phyloP scores from a whole-genome alignment of 2,888 invertebrate species.

The Alsophila aescularia region DNA sequence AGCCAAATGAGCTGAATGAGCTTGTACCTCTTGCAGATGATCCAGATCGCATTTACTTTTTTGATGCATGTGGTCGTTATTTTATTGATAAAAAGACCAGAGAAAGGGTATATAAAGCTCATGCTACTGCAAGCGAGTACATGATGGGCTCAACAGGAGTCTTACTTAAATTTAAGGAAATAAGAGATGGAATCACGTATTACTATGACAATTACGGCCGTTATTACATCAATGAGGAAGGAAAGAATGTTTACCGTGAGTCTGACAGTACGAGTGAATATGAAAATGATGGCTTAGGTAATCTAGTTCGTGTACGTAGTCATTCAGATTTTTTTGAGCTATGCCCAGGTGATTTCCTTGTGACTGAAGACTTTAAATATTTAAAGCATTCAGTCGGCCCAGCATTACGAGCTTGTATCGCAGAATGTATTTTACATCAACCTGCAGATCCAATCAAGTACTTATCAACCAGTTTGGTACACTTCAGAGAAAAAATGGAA shows the following conservation, averaged over 20 bases:
- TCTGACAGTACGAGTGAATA: slow-evolving; percentile 70
- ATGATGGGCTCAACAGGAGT: slow-evolving; percentile 72
- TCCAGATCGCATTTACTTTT: slow-evolving; percentile 64
- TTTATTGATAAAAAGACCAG: slow-evolving; percentile 61
- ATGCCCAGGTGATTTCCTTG: slow-evolving; percentile 69
- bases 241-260: slow-evolving; percentile 75
- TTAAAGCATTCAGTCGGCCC: slow-evolving; percentile 67
- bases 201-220: slow-evolving; percentile 75
- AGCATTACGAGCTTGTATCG: slow-evolving; percentile 70
- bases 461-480: slow-evolving; percentile 62
- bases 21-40: slow-evolving; percentile 71
- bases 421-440: slow-evolving; percentile 69
- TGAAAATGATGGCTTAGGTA: slow-evolving; percentile 78
- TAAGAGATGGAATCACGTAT: slow-evolving; percentile 63
- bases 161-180: slow-evolving; percentile 70
- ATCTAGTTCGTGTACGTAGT: slow-evolving; percentile 74
- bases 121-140: slow-evolving; percentile 70
- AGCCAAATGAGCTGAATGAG: slow-evolving; percentile 67
- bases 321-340: slow-evolving; percentile 63
- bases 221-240: slow-evolving; percentile 67
- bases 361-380: slow-evolving; percentile 75
- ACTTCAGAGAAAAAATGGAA: slow-evolving; percentile 72
- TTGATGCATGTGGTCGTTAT: slow-evolving; percentile 77
- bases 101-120: slow-evolving; percentile 72
- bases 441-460: slow-evolving; percentile 76